These are phyloP conservation scores for Volucella bombylans DNA, from an alignment of 2,888 invertebrate genomes.

Conservation along the genomic window DNA sequence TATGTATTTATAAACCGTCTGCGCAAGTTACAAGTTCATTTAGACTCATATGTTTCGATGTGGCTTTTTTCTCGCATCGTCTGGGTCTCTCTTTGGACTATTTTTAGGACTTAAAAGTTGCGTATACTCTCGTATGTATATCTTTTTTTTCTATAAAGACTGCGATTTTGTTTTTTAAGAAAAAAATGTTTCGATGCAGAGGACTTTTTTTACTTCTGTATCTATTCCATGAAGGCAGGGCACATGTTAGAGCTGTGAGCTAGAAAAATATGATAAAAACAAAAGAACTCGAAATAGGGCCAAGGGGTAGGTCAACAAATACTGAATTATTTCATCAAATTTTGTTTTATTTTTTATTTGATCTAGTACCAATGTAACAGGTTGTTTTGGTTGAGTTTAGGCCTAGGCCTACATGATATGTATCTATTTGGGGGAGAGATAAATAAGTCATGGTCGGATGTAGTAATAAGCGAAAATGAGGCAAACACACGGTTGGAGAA, in stretches of 20 bases:
- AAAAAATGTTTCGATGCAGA: slow-evolving; percentile 37
- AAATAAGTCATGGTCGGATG: slow-evolving; percentile 35
- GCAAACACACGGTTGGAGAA: slow-evolving; percentile 27
- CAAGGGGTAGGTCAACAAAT: slow-evolving; percentile 71
- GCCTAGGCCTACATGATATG: not conserved
- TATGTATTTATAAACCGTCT: slow-evolving; percentile 25
- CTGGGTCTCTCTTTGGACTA: slow-evolving; percentile 32
- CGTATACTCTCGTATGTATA: not conserved
- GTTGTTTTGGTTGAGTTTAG: slow-evolving; percentile 48
- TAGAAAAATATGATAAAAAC: slow-evolving; percentile 15
- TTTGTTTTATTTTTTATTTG: not conserved
- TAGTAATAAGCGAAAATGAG: slow-evolving; percentile 12
- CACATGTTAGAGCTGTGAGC: slow-evolving; percentile 51
- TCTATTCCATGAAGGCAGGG: slow-evolving; percentile 9
- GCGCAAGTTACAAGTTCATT: slow-evolving; percentile 63
- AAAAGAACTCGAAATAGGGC: slow-evolving; percentile 56
- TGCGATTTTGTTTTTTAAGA: slow-evolving; percentile 38
- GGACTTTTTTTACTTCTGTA: slow-evolving; percentile 36
- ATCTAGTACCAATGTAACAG: slow-evolving; percentile 50
- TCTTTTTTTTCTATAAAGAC: slow-evolving; percentile 19
- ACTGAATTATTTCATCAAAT: slow-evolving; percentile 36
- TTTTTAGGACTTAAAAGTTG: slow-evolving; percentile 61
- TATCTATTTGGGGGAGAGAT: not conserved
- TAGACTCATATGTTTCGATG: slow-evolving; percentile 15
- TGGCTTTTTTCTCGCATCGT: slow-evolving; percentile 22